Percentiles rank a stretch among this genome's conserved stretches.
Evolutionary conservation across 2,113 vertebrate genomes (phyloP).

Genomic region (Cebus imitator): DNA sequence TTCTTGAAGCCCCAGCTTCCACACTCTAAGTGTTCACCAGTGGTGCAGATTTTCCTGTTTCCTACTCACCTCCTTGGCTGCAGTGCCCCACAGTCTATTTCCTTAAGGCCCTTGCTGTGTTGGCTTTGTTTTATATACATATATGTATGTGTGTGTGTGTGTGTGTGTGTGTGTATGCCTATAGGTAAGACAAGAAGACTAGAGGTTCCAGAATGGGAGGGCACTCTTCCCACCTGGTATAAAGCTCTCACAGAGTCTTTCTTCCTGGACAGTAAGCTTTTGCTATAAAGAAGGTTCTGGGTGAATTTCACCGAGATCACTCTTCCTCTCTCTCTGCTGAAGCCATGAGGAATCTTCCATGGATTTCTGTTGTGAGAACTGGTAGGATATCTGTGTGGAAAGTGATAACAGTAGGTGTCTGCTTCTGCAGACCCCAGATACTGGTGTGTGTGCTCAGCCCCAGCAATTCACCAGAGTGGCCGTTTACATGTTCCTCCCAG

Average conservation of each 20-base stretch:
- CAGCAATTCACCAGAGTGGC: no score
- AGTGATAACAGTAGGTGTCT: no score
- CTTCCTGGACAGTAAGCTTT: not conserved
- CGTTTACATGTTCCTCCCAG: accelerated
- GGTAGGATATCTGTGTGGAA: no score
- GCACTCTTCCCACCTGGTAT: not conserved
- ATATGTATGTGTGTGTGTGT: accelerated
- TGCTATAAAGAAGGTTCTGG: not conserved
- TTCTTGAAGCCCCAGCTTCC: not conserved
- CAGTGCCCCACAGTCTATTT: not conserved
- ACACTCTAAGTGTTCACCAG: accelerated
- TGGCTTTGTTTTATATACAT: not conserved
- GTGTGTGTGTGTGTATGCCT: not conserved
- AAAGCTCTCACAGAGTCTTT: no score
- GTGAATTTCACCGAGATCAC: accelerated
- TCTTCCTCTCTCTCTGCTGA: not conserved
- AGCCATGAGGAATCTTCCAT: not conserved
- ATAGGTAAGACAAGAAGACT: not conserved
- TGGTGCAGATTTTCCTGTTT: accelerated
- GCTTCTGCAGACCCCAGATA: not conserved
- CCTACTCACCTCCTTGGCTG: not conserved
- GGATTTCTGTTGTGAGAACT: not conserved
- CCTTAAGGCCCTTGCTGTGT: no score
- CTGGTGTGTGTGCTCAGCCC: no score
- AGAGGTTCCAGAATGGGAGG: not conserved